phyloP scores from a whole-genome alignment of 2,888 invertebrate species.

The Frankliniella fusca region DNA sequence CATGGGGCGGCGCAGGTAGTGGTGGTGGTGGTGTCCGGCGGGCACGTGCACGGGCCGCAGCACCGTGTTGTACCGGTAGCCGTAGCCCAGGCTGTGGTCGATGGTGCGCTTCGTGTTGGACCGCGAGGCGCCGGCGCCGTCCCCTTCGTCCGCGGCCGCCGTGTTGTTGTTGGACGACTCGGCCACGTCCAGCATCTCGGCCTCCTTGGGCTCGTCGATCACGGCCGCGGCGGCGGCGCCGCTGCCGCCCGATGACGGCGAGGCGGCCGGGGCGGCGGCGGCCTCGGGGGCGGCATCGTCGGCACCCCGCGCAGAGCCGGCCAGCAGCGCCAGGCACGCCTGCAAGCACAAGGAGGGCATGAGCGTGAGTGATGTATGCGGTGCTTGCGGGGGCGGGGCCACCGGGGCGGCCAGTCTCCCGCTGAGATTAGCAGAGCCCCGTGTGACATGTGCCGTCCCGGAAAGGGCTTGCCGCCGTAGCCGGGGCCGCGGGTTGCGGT shows the following conservation, averaged over 20 bases:
- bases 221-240: slow-evolving; percentile 12
- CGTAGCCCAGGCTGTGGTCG: slow-evolving; percentile 68
- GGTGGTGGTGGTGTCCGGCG: neutral
- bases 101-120: slow-evolving; percentile 64
- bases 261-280: neutral
- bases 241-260: neutral
- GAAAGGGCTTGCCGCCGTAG: neutral
- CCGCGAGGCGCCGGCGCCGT: neutral
- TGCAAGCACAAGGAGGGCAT: neutral
- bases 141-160: neutral
- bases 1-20: neutral
- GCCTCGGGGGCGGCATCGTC: neutral
- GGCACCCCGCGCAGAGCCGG: neutral
- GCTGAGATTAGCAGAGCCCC: no score
- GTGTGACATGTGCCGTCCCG: neutral
- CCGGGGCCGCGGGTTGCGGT: neutral
- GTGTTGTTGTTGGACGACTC: slow-evolving; percentile 21
- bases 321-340: slow-evolving; percentile 28
- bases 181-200: neutral
- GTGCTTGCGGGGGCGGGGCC: neutral
- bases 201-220: neutral
- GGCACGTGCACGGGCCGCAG: slow-evolving; percentile 2
- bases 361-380: neutral
- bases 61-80: slow-evolving; percentile 46
- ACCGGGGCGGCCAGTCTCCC: neutral